Percentiles rank a stretch among this genome's conserved stretches.
phyloP scores from a whole-genome alignment of 2,113 vertebrate species.

The Pedetes capensis region DNA sequence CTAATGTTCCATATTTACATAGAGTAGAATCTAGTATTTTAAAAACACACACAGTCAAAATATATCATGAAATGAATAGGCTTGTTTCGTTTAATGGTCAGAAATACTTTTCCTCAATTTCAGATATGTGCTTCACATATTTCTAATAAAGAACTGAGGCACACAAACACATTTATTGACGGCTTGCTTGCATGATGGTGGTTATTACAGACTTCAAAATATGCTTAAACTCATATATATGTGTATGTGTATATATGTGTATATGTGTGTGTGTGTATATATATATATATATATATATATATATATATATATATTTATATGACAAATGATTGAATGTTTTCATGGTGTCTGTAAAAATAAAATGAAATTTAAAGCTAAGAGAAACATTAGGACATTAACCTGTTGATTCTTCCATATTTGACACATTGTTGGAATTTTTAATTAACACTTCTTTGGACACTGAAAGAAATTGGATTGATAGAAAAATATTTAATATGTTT shows the following conservation, averaged over 20 bases:
- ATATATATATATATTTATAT: rapidly evolving
- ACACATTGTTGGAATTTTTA: too few species aligned
- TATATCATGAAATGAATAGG: background rate
- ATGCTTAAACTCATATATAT: rapidly evolving
- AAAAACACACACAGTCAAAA: background rate
- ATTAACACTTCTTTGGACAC: too few species aligned
- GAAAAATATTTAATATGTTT: background rate
- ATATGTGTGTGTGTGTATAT: too few species aligned
- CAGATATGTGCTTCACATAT: rapidly evolving
- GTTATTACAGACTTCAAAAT: rapidly evolving
- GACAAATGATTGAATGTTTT: rapidly evolving
- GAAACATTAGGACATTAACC: rapidly evolving
- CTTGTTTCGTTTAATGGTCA: background rate
- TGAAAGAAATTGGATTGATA: rapidly evolving
- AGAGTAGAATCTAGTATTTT: background rate
- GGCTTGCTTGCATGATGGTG: rapidly evolving
- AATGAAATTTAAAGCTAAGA: background rate
- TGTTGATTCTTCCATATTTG: rapidly evolving
- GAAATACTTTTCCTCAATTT: background rate
- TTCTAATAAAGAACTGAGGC: background rate
- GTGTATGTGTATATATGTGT: too few species aligned
- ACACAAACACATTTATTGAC: rapidly evolving
- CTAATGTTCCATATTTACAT: background rate
- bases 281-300: too few species aligned
- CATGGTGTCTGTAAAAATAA: rapidly evolving